Base-by-base conservation (phyloP, 2,888 invertebrate species). In the Euplexia lucipara region DNA sequence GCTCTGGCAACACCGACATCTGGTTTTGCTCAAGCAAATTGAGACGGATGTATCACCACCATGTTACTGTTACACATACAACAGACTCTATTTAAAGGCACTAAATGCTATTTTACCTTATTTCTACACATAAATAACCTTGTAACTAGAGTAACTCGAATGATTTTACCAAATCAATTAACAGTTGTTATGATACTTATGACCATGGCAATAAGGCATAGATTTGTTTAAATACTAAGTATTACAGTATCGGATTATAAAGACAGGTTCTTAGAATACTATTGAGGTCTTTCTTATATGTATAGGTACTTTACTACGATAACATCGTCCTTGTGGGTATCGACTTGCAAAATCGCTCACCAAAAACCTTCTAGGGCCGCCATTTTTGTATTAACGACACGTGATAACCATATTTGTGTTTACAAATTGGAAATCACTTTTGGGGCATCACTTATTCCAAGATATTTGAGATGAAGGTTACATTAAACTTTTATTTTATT, bases 261-360 rank as follows among this genome's bases (percentile, higher is more conserved):
- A 66, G 78, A 74, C 68, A 3, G 4, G 78, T 73, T 74, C 73
- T 57, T 22, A 9, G 78, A 64, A 72, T 39, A 41, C 35, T 59
- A 74, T 66, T 53, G 73, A 73, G 73, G 73, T 73, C 74, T 60
- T 34, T 57, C 58, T 70, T 51, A 44, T 18, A n/a, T n/a, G n/a
- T n/a, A n/a, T n/a, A n/a, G n/a, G n/a, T n/a, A n/a, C n/a, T n/a
- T 53, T 26, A 3, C 5, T 26, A 58, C 57, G 54, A 20, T 26
- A 9, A 16, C 4, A 34, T 26, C 32, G 66, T 26, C 78, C 74
- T 78, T 54, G 58, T 14, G 51, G 26, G 26, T 48, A 44, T 20
- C 16, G 8, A 35, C 42, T 77, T 65, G 53, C 53, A 77, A 73
- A 77, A 72, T 65, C 37, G 44, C 42, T 60, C 54, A 72, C 20